Evolutionary conservation across 1,140 invertebrate genomes (phyloP), one percentile per base, ranked within the genome.

Genomic region (Drosophila funebris): DNA sequence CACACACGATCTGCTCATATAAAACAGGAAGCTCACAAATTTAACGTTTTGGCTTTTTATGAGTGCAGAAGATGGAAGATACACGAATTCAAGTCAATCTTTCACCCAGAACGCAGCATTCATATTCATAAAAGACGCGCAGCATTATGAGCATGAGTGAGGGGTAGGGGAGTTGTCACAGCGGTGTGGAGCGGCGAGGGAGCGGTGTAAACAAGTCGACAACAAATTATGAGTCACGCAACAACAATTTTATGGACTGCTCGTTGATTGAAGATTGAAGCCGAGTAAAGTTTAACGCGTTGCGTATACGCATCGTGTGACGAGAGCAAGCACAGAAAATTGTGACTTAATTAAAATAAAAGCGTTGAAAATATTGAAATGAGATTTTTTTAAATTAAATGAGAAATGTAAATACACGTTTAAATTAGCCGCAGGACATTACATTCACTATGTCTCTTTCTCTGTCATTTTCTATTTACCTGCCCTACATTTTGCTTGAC

Each of bases 181-280:
- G 24, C 24, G 1, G 6, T 27, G 14, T 9, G 13, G 14, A 8
- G 27, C 5, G 14, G 6, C 8, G 1, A 11, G 6, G 36, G 0
- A 31, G 63, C 33, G 33, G n/a, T 87, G 82, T 85, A 81, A 85
- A 87, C 82, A 85, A 82, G 78, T 82, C 78, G 70, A 87, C 78
- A 78, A 82, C 85, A 78, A 87, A 88, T 78, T 85, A 82, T 88
- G 83, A 87, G 83, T 72, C 74, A 67, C 56, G 67, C 82, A 73
- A 58, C 73, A 41, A 41, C 11, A 64, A 82, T 87, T 82, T 87
- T 82, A 87, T 88, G 78, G 58, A 88, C 82, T 82, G 71, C 67
- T 54, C 58, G 70, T 69, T 69, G 64, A 68, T 67, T 68, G 70
- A 60, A 73, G 56, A 68, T 72, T 53, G 66, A 11, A 46, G 68